These are phyloP conservation scores for Camponotus pennsylvanicus DNA, from an alignment of 1,140 invertebrate genomes.

Conservation along the genomic window DNA sequence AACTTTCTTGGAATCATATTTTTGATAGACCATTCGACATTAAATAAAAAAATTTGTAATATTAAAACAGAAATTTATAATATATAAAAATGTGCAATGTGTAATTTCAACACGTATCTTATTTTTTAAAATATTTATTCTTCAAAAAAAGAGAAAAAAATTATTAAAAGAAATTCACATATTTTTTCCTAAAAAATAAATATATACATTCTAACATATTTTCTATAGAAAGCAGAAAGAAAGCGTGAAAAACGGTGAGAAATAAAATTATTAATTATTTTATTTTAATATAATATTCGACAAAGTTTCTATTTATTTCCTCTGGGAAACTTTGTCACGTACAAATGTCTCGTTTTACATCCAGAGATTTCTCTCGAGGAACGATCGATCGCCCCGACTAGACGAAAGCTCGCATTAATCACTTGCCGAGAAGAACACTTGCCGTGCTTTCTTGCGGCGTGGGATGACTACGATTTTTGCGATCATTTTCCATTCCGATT, in stretches of 20 bases:
- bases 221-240: not conserved
- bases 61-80: not conserved
- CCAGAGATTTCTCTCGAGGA: not conserved
- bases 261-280: not conserved
- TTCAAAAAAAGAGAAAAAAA: not conserved
- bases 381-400: slow-evolving; percentile 22
- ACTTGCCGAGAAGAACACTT: slow-evolving; percentile 9
- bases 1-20: not conserved
- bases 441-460: slow-evolving; percentile 45
- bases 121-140: not conserved
- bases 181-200: not conserved
- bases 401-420: slow-evolving; percentile 50
- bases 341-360: slow-evolving; percentile 20
- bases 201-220: not conserved
- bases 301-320: not conserved
- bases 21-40: not conserved
- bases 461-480: slow-evolving; percentile 46
- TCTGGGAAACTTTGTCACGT: not conserved
- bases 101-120: not conserved
- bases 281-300: not conserved
- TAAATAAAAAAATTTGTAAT: not conserved
- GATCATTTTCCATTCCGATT: slow-evolving; percentile 30
- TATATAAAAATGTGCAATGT: no score
- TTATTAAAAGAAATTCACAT: not conserved
- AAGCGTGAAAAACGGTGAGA: not conserved